Percentiles rank a stretch among this genome's conserved stretches.
Conservation (phyloP, 2,888 invertebrate genomes). For the Epiblema foenella region DNA sequence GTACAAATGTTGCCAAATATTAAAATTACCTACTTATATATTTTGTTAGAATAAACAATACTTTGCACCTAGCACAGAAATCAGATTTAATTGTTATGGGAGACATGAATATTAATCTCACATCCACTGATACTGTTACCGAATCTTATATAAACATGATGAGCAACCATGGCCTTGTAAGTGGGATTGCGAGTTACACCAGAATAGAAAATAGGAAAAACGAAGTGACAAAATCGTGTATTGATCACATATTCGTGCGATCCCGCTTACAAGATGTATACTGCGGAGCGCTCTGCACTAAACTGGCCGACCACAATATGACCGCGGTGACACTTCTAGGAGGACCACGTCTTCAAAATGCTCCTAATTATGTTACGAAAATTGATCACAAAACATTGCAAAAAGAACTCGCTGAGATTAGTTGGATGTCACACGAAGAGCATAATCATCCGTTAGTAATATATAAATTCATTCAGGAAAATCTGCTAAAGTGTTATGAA, state of each 20-base stretch:
- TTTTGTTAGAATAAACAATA: no score
- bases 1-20: no score
- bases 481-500: not conserved
- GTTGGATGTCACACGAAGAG: not conserved
- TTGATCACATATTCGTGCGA: constrained; percentile 13
- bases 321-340: not conserved
- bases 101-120: constrained; percentile 39
- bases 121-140: not conserved
- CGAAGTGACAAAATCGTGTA: not conserved
- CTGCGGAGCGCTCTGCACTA: constrained; percentile 14
- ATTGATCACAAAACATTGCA: not conserved
- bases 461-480: not conserved
- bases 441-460: not conserved
- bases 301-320: constrained; percentile 16
- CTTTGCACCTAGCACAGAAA: constrained; percentile 10
- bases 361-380: constrained; percentile 1
- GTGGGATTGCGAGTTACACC: constrained; percentile 14
- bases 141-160: not conserved
- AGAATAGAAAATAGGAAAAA: constrained; percentile 7
- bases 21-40: no score
- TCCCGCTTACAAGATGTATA: constrained; percentile 10
- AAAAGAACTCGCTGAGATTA: not conserved
- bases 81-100: constrained; percentile 35
- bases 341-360: not conserved
- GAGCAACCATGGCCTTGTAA: constrained; percentile 10